Percentiles rank a stretch among this genome's conserved stretches.
phyloP scores from a whole-genome alignment of 2,113 vertebrate genomes.

The Eclectus roratus region DNA sequence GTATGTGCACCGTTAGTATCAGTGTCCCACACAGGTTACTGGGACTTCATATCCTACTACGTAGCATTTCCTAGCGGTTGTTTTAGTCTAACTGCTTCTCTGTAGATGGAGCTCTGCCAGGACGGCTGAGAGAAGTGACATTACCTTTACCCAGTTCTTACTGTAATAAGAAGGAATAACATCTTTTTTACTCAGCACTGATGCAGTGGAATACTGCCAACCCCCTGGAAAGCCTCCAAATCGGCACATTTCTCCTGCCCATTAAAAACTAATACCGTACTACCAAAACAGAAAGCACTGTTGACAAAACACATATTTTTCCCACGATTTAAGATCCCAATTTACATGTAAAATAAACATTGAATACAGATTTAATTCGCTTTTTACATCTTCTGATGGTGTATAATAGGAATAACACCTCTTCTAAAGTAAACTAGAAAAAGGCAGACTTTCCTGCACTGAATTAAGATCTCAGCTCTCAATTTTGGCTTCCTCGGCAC shows the following conservation, averaged over 20 bases:
- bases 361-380: constrained; percentile 66
- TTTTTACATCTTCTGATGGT: constrained; percentile 54
- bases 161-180: constrained; percentile 31
- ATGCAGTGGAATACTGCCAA: constrained; percentile 71
- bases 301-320: constrained; percentile 63
- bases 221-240: constrained; percentile 74
- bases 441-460: constrained; percentile 59
- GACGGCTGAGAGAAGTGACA: not conserved
- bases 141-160: constrained; percentile 44
- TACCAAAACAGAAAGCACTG: constrained; percentile 65
- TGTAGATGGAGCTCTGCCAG: constrained; percentile 16
- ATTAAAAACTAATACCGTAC: constrained; percentile 68
- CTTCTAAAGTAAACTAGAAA: constrained; percentile 67
- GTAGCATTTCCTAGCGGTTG: accelerated
- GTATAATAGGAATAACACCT: constrained; percentile 66
- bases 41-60: not conserved
- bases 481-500: constrained; percentile 75
- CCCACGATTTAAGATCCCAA: constrained; percentile 68
- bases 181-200: constrained; percentile 46
- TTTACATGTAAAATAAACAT: constrained; percentile 67
- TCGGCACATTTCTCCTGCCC: constrained; percentile 67
- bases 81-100: not conserved
- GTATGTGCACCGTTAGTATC: not conserved
- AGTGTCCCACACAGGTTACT: not conserved
- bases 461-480: constrained; percentile 78